These are phyloP conservation scores for Polietes domitor DNA, from an alignment of 2,888 invertebrate species.

Conservation along the genomic window DNA sequence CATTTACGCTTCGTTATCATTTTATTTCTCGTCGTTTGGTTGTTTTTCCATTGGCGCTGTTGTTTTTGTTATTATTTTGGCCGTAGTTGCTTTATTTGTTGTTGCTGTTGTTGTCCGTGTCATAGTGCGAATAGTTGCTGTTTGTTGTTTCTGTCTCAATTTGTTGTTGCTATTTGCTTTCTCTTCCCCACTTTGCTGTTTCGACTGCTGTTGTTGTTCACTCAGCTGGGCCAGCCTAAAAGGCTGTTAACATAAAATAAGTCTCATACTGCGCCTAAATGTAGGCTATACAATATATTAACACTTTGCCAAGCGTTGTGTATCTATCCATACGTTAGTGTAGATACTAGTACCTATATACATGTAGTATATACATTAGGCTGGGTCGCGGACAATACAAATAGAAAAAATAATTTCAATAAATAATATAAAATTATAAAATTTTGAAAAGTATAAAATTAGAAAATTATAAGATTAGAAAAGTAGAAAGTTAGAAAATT, in stretches of 20 bases:
- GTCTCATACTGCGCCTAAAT: conserved; percentile 53
- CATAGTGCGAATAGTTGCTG: not conserved
- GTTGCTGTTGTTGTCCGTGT: conserved; percentile 31
- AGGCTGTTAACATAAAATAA: conserved; percentile 46
- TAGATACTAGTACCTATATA: conserved; percentile 47
- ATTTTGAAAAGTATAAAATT: too few relatives aligned
- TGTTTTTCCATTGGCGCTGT: not conserved
- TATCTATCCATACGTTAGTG: conserved; percentile 52
- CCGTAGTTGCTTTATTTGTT: not conserved
- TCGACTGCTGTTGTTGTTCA: conserved; percentile 51
- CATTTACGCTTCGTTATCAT: conserved; percentile 42
- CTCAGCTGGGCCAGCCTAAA: conserved; percentile 38
- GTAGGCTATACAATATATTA: conserved; percentile 58
- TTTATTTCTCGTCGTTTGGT: conserved; percentile 23
- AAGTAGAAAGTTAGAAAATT: conserved; percentile 27
- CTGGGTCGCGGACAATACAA: too few relatives aligned
- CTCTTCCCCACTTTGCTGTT: not conserved
- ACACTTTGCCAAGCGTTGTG: conserved; percentile 29
- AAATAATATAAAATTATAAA: too few relatives aligned
- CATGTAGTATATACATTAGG: conserved; percentile 20
- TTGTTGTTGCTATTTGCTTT: not conserved
- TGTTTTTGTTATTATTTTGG: conserved; percentile 3
- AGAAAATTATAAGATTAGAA: too few relatives aligned
- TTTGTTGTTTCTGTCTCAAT: conserved; percentile 31
- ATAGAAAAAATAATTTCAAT: too few relatives aligned